phyloP scores from a whole-genome alignment of 2,797 vertebrate genomes.

The Sphenopsis melanotis region DNA sequence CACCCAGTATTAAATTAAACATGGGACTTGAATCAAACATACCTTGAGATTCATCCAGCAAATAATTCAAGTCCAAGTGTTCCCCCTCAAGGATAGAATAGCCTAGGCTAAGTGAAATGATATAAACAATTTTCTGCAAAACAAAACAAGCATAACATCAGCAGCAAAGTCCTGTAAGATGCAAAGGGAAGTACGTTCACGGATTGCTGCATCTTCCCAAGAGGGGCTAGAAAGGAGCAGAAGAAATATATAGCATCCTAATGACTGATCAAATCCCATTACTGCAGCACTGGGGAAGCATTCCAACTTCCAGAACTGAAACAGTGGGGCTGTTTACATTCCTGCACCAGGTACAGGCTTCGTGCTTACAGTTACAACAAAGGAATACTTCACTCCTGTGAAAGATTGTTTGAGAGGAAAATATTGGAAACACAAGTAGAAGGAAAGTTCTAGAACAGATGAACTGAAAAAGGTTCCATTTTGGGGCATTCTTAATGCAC shows the following conservation, averaged over 20 bases:
- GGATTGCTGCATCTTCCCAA: background rate
- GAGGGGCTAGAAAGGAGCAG: background rate
- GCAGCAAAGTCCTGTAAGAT: background rate
- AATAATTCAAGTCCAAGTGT: background rate
- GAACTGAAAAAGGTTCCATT: background rate
- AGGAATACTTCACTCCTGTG: background rate
- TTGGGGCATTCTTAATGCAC: background rate
- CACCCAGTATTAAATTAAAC: background rate
- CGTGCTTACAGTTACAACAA: background rate
- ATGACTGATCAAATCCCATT: background rate
- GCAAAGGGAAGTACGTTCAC: accelerated
- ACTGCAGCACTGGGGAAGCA: background rate
- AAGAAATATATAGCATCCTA: background rate
- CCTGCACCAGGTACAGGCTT: background rate
- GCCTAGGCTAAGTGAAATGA: background rate
- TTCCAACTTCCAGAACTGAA: background rate
- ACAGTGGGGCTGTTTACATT: background rate
- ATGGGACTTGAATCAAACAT: background rate
- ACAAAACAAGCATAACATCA: background rate
- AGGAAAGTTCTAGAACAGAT: background rate
- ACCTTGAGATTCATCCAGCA: background rate
- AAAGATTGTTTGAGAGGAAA: background rate
- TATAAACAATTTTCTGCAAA: background rate
- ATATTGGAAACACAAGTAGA: background rate
- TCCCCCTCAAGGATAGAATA: background rate